Base-by-base conservation (phyloP, 1,140 invertebrate genomes). In the Nomia melanderi region DNA sequence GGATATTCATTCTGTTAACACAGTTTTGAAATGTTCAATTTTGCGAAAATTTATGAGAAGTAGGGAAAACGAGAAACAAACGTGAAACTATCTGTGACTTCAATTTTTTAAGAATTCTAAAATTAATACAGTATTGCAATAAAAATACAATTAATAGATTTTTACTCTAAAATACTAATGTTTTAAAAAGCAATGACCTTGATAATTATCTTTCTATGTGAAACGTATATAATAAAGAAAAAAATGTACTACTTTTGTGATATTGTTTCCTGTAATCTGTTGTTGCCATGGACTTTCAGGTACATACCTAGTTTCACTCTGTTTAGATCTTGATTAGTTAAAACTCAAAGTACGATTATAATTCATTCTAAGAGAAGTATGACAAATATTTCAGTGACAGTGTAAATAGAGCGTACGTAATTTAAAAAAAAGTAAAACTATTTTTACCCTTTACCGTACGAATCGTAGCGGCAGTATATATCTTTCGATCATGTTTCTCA, bases 361-460 rank as follows among this genome's bases (percentile, higher is more conserved):
- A n/a, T 71, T 77, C 44, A 3, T 47, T 76, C 25, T 60, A 41
- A 29, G 20, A 59, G 50, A 39, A 50, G 27, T 39, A 75, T 69
- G 64, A 67, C 29, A 66, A 53, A 50, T 72, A 63, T 63, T 53
- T 73, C 60, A 54, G 53, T 25, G 20, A 73, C n/a, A 29, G 29
- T 76, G 64, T 76, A 69, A 76, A 76, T 76, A 76, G 73, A 69
- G 25, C 54, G 23, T 63, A 50, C 31, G 44, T 36, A 57, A 63
- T 44, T 72, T 44, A 44, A 56, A 72, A 63, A 72, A 63, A 54
- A 64, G 62, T 78, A 78, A 64, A 70, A 79, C 60, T 63, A 78
- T 71, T 78, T 78, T 77, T 70, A 77, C n/a, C 66, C 72, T 47
- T 77, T 71, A 71, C 27, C 47, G 6, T 59, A 57, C 23, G 62